phyloP scores from a whole-genome alignment of 2,888 invertebrate species.

The Meliscaeva auricollis region DNA sequence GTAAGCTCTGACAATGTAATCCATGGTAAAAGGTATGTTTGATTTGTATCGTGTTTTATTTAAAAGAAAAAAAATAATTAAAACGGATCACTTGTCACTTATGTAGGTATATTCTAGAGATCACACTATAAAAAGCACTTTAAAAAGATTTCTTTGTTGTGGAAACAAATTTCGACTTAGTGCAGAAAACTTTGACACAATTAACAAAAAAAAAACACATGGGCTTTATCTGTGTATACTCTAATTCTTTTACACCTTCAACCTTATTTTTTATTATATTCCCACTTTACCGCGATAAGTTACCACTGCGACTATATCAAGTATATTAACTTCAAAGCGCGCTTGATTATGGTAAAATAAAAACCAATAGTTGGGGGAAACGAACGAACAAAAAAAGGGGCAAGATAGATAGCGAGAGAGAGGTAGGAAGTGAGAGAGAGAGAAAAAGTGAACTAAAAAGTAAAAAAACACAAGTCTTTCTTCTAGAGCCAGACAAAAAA shows the following conservation, averaged over 20 bases:
- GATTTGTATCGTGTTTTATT: constrained; percentile 40
- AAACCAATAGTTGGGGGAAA: constrained; percentile 28
- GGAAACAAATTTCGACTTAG: constrained; percentile 4
- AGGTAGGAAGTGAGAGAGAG: constrained; percentile 9
- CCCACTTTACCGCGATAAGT: constrained; percentile 57
- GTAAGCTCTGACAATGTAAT: constrained; percentile 83
- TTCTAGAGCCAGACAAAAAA: constrained; percentile 55
- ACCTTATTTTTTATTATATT: constrained; percentile 32
- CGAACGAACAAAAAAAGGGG: constrained; percentile 26
- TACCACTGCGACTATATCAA: constrained; percentile 58
- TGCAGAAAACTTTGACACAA: constrained; percentile 41
- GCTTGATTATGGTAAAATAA: constrained; percentile 49
- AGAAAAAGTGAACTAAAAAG: constrained; percentile 33
- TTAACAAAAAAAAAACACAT: constrained; percentile 37
- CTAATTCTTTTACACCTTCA: constrained; percentile 45
- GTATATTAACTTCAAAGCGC: constrained; percentile 50
- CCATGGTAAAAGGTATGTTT: constrained; percentile 79
- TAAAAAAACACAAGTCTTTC: constrained; percentile 32
- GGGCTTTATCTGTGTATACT: constrained; percentile 40
- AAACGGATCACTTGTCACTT: constrained; percentile 28
- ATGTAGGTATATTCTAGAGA: constrained; percentile 8
- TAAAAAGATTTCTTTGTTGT: neutral
- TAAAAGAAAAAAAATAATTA: neutral
- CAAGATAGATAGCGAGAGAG: constrained; percentile 40
- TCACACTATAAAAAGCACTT: constrained; percentile 41